A percentile compares a stretch with the other conserved stretches of the same genome.
Conservation (phyloP, 2,797 vertebrate genomes). For the Clangula hyemalis region DNA sequence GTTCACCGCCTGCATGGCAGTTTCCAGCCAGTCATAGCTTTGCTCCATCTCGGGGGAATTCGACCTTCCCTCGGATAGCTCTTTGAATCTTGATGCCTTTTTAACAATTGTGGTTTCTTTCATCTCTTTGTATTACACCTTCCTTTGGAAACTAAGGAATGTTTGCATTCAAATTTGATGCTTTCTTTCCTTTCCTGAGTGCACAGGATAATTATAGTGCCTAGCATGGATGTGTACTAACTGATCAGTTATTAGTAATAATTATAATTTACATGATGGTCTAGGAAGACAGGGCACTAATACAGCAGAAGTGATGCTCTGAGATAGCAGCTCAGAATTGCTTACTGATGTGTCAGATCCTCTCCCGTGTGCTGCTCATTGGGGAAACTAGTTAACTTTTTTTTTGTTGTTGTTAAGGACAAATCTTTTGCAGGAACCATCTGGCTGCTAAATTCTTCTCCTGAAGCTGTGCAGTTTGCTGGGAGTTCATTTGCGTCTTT, state of each 20-base stretch:
- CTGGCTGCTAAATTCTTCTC: constrained; percentile 50
- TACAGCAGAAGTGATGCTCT: not conserved
- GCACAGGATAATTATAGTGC: not conserved
- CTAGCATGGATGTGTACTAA: not conserved
- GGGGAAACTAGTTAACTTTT: not conserved
- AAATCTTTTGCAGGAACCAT: constrained; percentile 52
- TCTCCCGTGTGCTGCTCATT: not conserved
- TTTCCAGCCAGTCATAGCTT: not conserved
- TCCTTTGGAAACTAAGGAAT: not conserved
- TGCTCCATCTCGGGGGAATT: not conserved
- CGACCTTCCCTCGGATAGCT: not conserved
- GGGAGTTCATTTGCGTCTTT: constrained; percentile 64
- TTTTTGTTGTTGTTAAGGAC: not conserved
- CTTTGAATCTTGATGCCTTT: not conserved
- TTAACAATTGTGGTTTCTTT: not conserved
- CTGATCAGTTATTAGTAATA: constrained; percentile 14
- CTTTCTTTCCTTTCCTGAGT: not conserved
- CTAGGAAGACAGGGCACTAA: not conserved
- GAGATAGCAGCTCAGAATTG: not conserved
- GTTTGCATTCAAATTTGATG: not conserved
- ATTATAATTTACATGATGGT: not conserved
- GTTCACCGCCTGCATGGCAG: not conserved
- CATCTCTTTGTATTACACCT: not conserved
- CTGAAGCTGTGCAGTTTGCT: constrained; percentile 47
- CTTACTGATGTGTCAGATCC: not conserved